These are phyloP conservation scores for Sympetrum striolatum DNA, from an alignment of 2,888 invertebrate species.

Conservation along the genomic window DNA sequence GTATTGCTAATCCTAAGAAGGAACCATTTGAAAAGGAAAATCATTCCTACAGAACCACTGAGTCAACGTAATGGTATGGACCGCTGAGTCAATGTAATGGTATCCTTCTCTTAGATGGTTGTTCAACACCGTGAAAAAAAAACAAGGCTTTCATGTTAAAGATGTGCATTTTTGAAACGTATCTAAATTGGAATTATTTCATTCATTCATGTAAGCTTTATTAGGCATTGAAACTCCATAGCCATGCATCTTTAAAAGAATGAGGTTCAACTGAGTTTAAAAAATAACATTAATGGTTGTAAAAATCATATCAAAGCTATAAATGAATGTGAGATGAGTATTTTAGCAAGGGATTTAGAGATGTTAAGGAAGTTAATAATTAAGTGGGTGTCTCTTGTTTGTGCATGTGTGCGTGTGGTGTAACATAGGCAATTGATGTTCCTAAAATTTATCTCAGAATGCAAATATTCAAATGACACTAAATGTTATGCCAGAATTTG, in stretches of 20 bases:
- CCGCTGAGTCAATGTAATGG: background rate
- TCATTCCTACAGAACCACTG: background rate
- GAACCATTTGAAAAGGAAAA: background rate
- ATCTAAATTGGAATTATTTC: background rate
- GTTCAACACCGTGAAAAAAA: background rate
- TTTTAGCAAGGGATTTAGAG: constrained; percentile 24
- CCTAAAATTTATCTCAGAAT: constrained; percentile 44
- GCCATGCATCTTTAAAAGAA: constrained; percentile 3
- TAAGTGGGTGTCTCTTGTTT: constrained; percentile 34
- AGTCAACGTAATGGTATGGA: background rate
- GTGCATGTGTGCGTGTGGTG: constrained; percentile 35
- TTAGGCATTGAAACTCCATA: constrained; percentile 33
- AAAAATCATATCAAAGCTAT: constrained; percentile 38
- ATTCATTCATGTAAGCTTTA: constrained; percentile 17
- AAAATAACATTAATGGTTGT: constrained; percentile 38
- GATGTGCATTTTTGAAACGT: background rate
- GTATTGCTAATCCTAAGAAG: background rate
- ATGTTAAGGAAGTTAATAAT: constrained; percentile 10
- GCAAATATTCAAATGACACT: constrained; percentile 2
- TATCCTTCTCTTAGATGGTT: background rate
- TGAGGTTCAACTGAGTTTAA: constrained; percentile 19
- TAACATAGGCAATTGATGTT: constrained; percentile 45
- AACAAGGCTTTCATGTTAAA: background rate
- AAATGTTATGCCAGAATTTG: constrained; percentile 13
- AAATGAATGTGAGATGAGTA: constrained; percentile 27